Conservation (phyloP, 2,797 vertebrate genomes). For the Gadopsis marmoratus region DNA sequence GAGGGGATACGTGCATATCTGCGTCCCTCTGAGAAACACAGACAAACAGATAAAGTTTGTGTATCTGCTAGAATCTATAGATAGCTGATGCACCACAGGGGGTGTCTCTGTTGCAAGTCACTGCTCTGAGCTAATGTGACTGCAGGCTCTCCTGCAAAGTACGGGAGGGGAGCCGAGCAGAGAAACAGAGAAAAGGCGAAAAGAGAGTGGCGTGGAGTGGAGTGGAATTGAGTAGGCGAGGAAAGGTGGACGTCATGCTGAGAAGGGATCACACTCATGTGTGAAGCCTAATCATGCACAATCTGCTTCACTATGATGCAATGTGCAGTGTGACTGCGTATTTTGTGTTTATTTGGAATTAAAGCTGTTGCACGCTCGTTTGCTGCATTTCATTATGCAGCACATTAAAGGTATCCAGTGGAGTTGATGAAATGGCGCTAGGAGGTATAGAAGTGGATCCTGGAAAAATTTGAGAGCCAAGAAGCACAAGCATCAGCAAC, state of each 20-base stretch:
- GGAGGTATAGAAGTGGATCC: slow-evolving; percentile 21
- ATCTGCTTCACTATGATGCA: slow-evolving; percentile 66
- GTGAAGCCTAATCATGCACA: slow-evolving; percentile 65
- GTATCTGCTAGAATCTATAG: slow-evolving; percentile 62
- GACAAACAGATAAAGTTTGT: slow-evolving; percentile 47
- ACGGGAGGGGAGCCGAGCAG: slow-evolving; percentile 9
- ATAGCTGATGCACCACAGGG: slow-evolving; percentile 52
- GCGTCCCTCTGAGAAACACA: slow-evolving; percentile 35
- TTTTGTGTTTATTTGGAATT: slow-evolving; percentile 65
- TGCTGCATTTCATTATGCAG: slow-evolving; percentile 62
- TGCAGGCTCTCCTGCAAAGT: slow-evolving; percentile 56
- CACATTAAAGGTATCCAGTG: slow-evolving; percentile 57
- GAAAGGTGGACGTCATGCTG: slow-evolving; percentile 64
- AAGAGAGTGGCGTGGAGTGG: slow-evolving; percentile 42
- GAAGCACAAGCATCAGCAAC: slow-evolving; percentile 26
- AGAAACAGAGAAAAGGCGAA: slow-evolving; percentile 37
- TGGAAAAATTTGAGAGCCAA: slow-evolving; percentile 31
- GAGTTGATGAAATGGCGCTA: slow-evolving; percentile 52
- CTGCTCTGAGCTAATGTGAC: slow-evolving; percentile 61
- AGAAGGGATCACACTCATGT: slow-evolving; percentile 58
- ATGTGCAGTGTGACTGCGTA: slow-evolving; percentile 18
- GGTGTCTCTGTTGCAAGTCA: slow-evolving; percentile 53
- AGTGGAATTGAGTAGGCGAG: slow-evolving; percentile 49
- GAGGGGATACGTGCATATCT: slow-evolving; percentile 22
- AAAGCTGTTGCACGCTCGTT: slow-evolving; percentile 51